Base-by-base conservation (phyloP, 2,113 vertebrate species). In the Emydocephalus ijimae region DNA sequence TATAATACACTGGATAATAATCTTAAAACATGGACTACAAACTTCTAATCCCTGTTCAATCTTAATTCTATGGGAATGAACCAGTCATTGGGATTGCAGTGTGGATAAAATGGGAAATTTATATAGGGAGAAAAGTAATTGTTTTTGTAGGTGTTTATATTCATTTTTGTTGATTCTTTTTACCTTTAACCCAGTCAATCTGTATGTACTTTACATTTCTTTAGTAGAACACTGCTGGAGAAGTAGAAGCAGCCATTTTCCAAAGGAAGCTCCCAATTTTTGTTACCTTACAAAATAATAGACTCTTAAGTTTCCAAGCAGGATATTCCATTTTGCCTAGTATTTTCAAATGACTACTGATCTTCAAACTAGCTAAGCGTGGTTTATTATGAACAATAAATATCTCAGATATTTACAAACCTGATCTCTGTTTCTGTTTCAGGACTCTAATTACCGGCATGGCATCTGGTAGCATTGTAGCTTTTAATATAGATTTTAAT, bases 401-500 rank as follows among this genome's bases (percentile, higher is more conserved):
- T 12, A 26, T 54, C 11, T 81, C 20, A 15, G 86, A 54, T 85
- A 55, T 91, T 55, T 55, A 59, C 21, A 29, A 8, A 52, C 8
- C 1, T 0, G 69, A 3, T 92, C 90, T 95, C 74, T 95, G 21
- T 85, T 56, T 90, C 90, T 96, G 93, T 96, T 97, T 48, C 96
- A 99, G 99, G 98, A 99, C 99, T 90, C 97, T 99, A 97, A 98
- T 99, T 96, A 99, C 99, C 1, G 99, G 99, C 96, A 99, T 99
- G 99, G 99, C 99, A 88, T 99, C 99, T 90, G 99, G 99, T 94
- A 99, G 99, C 96, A 99, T 99, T 8, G 99, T 99, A 97, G 99
- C 99, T 95, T 99, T 99, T 97, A 99, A 99, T 97, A 99, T 99
- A 95, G 99, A 99, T 97, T 99, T 99, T 98, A 99, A 99, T 97